Base-by-base conservation (phyloP, 2,113 vertebrate species). In the Peromyscus californicus region DNA sequence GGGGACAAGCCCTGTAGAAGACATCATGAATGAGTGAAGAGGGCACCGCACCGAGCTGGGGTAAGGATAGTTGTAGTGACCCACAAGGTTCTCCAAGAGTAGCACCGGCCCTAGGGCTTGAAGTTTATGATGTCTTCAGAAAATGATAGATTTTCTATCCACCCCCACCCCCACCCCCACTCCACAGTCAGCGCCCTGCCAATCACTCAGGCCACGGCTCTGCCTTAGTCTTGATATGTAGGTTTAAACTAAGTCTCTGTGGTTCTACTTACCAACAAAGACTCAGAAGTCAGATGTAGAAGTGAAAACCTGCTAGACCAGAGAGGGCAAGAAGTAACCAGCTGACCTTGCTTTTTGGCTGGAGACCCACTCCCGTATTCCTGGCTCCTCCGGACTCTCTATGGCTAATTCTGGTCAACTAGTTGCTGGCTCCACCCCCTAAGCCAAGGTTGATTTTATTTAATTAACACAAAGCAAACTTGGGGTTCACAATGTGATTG, bases 121-220 rank as follows among this genome's bases (percentile, higher is more conserved):
- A 91, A 95, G 84, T 51, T 67, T n/a, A 76, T 42, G 7, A 54
- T 93, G 31, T n/a, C 84, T 93, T 29, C 36, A 89, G 59, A 91
- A 86, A 54, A 94, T 67, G 74, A 86, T 7, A 21, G 5, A 3
- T 78, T 15, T 69, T 24, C 36, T 72, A n/a, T n/a, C n/a, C n/a
- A 51, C 51, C 51, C 51, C 51, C 51, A 51, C 51, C 51, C 54
- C 54, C 13, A 12, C 54, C 54, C 12, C 54, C 8, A 8, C 54
- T 12, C 54, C 24, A 4, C 24, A 65, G 63, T 63, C 61, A 63
- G 26, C 29, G 11, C 4, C 65, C 65, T 67, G 29, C 10, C 29
- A 67, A 11, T 36, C 69, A 70, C 69, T 12, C 33, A 19, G 67
- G 67, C 15, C 33, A 70, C 0, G 33, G 33, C 33, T 70, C 69